Percentiles rank a stretch among this genome's conserved stretches.
Evolutionary conservation across 1,140 invertebrate species (phyloP).

Genomic region (Cephus cinctus): DNA sequence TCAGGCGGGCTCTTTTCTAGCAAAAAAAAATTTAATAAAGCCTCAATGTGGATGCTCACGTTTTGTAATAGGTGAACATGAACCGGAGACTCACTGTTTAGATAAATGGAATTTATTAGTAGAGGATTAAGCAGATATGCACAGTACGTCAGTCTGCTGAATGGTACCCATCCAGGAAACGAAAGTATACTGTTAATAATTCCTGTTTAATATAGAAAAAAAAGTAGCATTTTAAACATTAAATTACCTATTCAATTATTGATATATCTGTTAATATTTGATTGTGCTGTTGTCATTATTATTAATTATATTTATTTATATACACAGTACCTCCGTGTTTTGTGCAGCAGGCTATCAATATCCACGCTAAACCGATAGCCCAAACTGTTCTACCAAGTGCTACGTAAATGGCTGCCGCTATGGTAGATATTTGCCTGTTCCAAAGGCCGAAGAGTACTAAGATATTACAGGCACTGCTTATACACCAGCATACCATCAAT

Average conservation of each 20-base stretch:
- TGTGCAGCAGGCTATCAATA: conserved; percentile 55
- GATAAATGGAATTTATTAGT: conserved; percentile 38
- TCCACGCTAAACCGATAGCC: conserved; percentile 55
- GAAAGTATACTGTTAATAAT: conserved; percentile 50
- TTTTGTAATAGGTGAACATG: conserved; percentile 36
- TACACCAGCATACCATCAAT: conserved; percentile 37
- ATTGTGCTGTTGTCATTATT: too few species aligned
- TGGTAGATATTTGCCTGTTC: conserved; percentile 41
- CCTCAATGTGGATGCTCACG: conserved; percentile 32
- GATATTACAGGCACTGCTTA: conserved; percentile 47
- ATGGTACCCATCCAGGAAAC: conserved; percentile 49
- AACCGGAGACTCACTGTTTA: conserved; percentile 22
- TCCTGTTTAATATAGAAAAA: conserved; percentile 39
- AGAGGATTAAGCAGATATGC: conserved; percentile 58
- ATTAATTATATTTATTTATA: too few species aligned
- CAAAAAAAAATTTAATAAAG: neutral
- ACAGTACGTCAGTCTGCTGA: conserved; percentile 55
- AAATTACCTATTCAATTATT: neutral
- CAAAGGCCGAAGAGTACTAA: conserved; percentile 48
- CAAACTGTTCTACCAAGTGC: conserved; percentile 51
- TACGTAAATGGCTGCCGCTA: conserved; percentile 46
- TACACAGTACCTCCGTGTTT: conserved; percentile 50
- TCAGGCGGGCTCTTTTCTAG: neutral
- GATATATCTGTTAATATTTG: conserved; percentile 16
- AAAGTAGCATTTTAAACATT: conserved; percentile 4